These are phyloP conservation scores for Brachypalpus laphriformis DNA, from an alignment of 2,888 invertebrate genomes.

Conservation along the genomic window DNA sequence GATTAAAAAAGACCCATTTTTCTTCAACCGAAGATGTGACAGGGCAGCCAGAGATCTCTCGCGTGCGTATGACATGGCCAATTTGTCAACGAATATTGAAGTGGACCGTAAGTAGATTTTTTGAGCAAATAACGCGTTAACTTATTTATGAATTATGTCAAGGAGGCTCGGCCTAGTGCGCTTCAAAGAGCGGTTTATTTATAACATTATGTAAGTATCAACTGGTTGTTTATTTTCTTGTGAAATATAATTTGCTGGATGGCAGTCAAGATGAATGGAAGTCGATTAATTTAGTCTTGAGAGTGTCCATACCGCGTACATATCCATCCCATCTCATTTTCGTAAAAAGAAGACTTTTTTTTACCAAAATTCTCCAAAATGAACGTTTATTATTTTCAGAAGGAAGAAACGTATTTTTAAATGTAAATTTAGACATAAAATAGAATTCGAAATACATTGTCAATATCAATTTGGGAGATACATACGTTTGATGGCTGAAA, in stretches of 20 bases:
- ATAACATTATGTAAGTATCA: neutral
- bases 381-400: too few relatives aligned
- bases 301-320: neutral
- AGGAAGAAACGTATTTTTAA: too few relatives aligned
- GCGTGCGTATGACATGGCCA: neutral
- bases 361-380: too few relatives aligned
- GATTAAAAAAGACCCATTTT: neutral
- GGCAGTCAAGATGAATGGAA: neutral
- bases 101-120: neutral
- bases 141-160: neutral
- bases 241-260: neutral
- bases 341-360: too few relatives aligned
- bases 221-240: neutral
- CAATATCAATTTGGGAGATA: too few relatives aligned
- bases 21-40: neutral
- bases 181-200: neutral
- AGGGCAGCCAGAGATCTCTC: neutral
- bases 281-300: neutral
- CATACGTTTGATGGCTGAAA: too few relatives aligned
- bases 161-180: neutral
- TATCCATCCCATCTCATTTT: too few relatives aligned
- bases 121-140: constrained; percentile 35
- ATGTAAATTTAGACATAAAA: too few relatives aligned
- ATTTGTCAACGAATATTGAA: constrained; percentile 54
- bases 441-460: too few relatives aligned